Base-by-base conservation (phyloP, 2,888 invertebrate genomes). In the Tachina lurida region DNA sequence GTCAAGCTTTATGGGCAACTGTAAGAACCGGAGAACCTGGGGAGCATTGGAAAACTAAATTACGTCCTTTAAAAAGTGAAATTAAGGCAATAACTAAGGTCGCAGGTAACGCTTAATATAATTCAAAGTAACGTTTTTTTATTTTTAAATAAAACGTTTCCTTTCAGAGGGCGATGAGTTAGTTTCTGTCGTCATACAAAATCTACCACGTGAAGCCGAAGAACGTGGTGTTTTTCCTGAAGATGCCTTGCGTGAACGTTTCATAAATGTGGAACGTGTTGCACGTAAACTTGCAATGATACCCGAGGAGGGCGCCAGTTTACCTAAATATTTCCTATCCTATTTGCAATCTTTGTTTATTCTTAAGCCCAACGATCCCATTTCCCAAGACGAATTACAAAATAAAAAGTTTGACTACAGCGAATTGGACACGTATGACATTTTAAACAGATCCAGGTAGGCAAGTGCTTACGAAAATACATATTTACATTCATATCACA, bases 291-390 rank as follows among this genome's bases (percentile, higher is more conserved):
- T 99, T 74, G 98, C 98, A 0, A 92, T 98, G 87, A 95, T 99
- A 2, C 98, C 98, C 0, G 97, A 96, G 80, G 95, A 95, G 17
- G 98, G 98, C n/a, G 98, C 96, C n/a, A 94, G 95, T 0, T 93
- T 98, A 71, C 96, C 96, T 0, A 93, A 96, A 12, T 97, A 97
- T 93, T 93, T 98, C 88, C 93, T 98, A 15, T 98, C 98, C 3
- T 98, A 96, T 94, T 91, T 99, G 56, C 98, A 98, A 92, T 97
- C 97, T n/a, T 93, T 97, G 87, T 93, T 99, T 80, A 94, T 97
- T 60, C 94, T 97, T 89, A 95, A 95, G 83, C 94, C 95, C 19
- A 93, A 94, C 80, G 94, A 95, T 89, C 95, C 95, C 79, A 96
- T 97, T 88, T 95, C 97, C 0, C 94, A 94, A 80, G 94, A 94